Evolutionary conservation across 2,888 invertebrate species (phyloP).

Genomic region (Euplexia lucipara): DNA sequence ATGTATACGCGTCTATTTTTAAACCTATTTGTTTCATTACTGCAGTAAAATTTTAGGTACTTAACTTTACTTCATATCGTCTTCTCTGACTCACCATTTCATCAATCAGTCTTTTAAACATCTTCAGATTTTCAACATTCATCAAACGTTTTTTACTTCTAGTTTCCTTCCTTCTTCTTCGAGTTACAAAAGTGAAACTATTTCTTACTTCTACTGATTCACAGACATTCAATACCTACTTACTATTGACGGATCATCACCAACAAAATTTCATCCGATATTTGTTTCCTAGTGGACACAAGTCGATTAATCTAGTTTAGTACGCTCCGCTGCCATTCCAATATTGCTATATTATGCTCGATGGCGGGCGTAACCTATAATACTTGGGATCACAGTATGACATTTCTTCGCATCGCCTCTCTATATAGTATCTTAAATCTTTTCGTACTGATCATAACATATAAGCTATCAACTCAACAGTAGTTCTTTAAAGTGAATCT

Average conservation of each 20-base stretch:
- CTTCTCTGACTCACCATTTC: background rate
- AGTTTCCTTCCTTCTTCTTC: background rate
- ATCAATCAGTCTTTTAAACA: background rate
- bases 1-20: constrained; percentile 7
- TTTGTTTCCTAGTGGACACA: too few species aligned
- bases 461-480: constrained; percentile 11
- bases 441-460: background rate
- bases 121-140: background rate
- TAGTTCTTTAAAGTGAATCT: constrained; percentile 60
- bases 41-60: background rate
- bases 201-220: background rate
- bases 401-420: too few species aligned
- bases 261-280: too few species aligned
- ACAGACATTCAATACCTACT: too few species aligned
- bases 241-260: too few species aligned
- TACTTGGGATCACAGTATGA: too few species aligned
- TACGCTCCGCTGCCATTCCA: too few species aligned
- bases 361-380: too few species aligned
- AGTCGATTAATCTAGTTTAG: too few species aligned
- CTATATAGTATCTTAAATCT: too few species aligned
- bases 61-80: background rate
- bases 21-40: background rate
- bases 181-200: background rate
- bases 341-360: too few species aligned
- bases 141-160: background rate